phyloP scores from a whole-genome alignment of 2,888 invertebrate species.

The Dorcus hopei region DNA sequence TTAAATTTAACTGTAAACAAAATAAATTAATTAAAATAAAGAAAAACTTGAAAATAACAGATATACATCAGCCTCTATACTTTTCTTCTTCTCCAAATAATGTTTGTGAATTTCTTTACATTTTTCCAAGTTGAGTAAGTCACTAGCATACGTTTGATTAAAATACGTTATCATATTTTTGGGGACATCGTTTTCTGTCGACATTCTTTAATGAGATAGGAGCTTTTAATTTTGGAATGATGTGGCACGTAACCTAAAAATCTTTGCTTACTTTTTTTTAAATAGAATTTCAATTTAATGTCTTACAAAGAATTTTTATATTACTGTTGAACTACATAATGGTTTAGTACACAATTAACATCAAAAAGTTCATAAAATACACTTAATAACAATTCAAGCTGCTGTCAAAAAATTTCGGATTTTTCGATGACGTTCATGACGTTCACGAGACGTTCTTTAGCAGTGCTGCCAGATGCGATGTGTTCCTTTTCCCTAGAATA shows the following conservation, averaged over 20 bases:
- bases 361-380: not conserved
- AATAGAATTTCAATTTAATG: not conserved
- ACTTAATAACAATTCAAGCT: not conserved
- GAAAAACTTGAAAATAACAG: slow-evolving; percentile 10
- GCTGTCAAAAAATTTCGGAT: not conserved
- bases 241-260: slow-evolving; percentile 27
- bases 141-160: slow-evolving; percentile 51
- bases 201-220: slow-evolving; percentile 9
- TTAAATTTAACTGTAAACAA: slow-evolving; percentile 57
- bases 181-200: slow-evolving; percentile 8
- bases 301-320: not conserved
- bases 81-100: slow-evolving; percentile 45
- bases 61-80: slow-evolving; percentile 49
- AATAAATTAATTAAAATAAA: not conserved
- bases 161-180: slow-evolving; percentile 14
- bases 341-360: not conserved
- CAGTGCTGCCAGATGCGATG: too few species aligned
- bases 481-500: too few species aligned
- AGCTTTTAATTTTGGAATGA: slow-evolving; percentile 2
- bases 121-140: slow-evolving; percentile 54
- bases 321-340: not conserved
- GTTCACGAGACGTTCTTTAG: too few species aligned
- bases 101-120: slow-evolving; percentile 51
- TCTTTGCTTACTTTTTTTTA: not conserved
- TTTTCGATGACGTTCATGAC: slow-evolving; percentile 9